Conservation (phyloP, 2,888 invertebrate species). For the Parascotia fuliginaria region DNA sequence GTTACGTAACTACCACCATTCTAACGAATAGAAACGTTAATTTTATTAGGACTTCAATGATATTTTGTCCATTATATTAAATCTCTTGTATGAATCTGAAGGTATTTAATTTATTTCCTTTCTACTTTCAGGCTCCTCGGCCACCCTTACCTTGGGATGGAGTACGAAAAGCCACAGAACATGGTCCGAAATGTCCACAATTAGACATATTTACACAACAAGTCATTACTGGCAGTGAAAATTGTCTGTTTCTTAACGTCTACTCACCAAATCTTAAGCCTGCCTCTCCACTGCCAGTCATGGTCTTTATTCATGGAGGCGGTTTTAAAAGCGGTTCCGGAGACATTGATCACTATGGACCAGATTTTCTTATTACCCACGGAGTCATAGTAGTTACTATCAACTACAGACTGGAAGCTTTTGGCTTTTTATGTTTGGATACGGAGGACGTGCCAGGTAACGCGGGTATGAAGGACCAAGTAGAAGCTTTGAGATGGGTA, state of each 20-base stretch:
- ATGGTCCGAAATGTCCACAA: slow-evolving; percentile 61
- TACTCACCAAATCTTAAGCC: slow-evolving; percentile 51
- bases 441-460: slow-evolving; percentile 86
- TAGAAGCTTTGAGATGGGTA: slow-evolving; percentile 57
- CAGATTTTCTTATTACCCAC: slow-evolving; percentile 81
- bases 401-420: slow-evolving; percentile 80
- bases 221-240: slow-evolving; percentile 47
- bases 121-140: slow-evolving; percentile 52
- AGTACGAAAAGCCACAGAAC: slow-evolving; percentile 53
- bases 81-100: no score
- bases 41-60: no score
- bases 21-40: no score
- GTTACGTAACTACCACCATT: no score
- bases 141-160: slow-evolving; percentile 61
- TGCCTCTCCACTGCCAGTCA: slow-evolving; percentile 45
- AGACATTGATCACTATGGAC: slow-evolving; percentile 76
- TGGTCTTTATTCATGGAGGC: slow-evolving; percentile 62
- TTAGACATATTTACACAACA: slow-evolving; percentile 43
- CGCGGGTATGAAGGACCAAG: slow-evolving; percentile 80
- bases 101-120: background rate
- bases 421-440: slow-evolving; percentile 83
- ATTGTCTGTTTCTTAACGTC: slow-evolving; percentile 63
- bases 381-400: slow-evolving; percentile 82
- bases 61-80: no score
- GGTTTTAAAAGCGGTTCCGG: slow-evolving; percentile 55